Conservation (phyloP, 2,113 vertebrate genomes). For the Zapus hudsonius region DNA sequence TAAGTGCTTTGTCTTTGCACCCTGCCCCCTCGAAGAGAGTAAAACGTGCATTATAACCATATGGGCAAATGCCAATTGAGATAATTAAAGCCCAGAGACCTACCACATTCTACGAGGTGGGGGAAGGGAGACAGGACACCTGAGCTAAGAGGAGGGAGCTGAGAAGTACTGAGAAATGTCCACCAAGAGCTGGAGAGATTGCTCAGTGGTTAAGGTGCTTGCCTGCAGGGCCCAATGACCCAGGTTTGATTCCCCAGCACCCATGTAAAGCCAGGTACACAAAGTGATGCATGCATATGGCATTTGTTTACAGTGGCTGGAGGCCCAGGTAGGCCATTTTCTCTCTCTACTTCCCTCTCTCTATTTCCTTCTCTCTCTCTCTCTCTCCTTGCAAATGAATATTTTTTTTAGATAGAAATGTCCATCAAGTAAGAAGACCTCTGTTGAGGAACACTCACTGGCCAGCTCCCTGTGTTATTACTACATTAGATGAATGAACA, state of each 20-base stretch:
- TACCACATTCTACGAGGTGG: not conserved
- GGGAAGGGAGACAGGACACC: not conserved
- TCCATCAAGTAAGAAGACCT: not conserved
- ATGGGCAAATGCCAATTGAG: slow-evolving; percentile 52
- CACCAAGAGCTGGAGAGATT: no score
- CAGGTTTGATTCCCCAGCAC: no score
- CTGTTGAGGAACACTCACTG: not conserved
- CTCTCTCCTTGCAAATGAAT: no score
- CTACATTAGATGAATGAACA: not conserved
- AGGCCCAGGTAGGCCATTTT: no score
- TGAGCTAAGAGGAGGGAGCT: not conserved
- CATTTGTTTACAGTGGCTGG: no score
- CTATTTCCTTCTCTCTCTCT: no score
- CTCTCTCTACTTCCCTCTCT: no score
- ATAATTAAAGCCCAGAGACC: slow-evolving; percentile 46
- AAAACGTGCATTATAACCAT: slow-evolving; percentile 59
- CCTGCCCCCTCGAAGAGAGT: slow-evolving; percentile 32
- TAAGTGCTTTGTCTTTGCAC: slow-evolving; percentile 60
- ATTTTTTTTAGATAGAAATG: no score
- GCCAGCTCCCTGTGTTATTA: not conserved
- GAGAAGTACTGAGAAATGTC: not conserved
- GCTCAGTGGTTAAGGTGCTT: no score
- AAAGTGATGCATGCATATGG: no score
- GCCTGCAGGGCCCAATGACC: no score
- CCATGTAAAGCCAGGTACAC: no score